phyloP scores from a whole-genome alignment of 2,797 vertebrate species.

The Prionace glauca region DNA sequence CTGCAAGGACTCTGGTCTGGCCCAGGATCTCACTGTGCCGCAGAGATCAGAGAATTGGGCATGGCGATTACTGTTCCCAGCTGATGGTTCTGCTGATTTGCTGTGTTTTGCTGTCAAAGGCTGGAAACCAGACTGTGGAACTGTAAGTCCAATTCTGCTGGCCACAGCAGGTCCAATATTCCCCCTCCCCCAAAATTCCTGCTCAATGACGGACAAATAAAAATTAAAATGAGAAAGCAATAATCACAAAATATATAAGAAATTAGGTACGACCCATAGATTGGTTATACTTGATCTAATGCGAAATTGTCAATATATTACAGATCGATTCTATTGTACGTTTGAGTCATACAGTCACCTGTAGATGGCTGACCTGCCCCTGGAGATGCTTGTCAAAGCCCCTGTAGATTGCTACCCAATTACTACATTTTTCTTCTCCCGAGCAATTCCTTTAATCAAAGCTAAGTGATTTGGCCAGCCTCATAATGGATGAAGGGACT shows the following conservation, averaged over 20 bases:
- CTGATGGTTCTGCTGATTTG: not conserved
- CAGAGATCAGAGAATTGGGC: not conserved
- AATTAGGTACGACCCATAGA: not conserved
- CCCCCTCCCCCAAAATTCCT: not conserved
- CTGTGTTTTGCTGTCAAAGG: not conserved
- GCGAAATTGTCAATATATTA: too few relatives aligned
- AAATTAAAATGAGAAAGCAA: not conserved
- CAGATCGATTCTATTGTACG: not conserved
- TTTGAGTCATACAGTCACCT: not conserved
- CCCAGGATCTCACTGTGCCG: not conserved
- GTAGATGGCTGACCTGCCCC: conserved; percentile 11
- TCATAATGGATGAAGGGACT: conserved; percentile 56
- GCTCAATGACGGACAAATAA: not conserved
- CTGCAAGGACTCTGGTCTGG: not conserved
- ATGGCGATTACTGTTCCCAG: not conserved
- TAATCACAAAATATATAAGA: not conserved
- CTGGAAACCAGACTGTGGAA: not conserved
- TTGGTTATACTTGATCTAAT: too few relatives aligned
- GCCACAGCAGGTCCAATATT: not conserved
- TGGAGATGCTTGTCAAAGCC: conserved; percentile 7
- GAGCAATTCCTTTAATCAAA: conserved; percentile 47
- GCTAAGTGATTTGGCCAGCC: conserved; percentile 48
- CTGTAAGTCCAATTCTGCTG: not conserved
- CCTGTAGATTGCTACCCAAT: conserved; percentile 33
- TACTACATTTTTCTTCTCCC: conserved; percentile 42